phyloP scores from a whole-genome alignment of 1,140 invertebrate genomes.

The Geopemphigus sp. region DNA sequence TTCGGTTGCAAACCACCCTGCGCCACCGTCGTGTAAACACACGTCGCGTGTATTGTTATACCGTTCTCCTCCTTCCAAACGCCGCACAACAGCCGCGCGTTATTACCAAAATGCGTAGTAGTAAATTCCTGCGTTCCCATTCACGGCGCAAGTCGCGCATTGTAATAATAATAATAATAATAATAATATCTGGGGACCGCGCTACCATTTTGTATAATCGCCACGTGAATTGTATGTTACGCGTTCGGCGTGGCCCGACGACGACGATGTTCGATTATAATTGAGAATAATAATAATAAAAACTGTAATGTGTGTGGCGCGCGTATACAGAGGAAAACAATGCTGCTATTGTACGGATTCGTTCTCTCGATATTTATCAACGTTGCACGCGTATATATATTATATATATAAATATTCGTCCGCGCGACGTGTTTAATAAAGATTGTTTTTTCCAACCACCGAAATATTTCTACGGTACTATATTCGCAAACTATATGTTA shows the following conservation, averaged over 20 bases:
- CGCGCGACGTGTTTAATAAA: no score
- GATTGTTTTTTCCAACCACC: no score
- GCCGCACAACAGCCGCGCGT: not conserved
- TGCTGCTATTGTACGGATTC: conserved; percentile 27
- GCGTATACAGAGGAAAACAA: conserved; percentile 10
- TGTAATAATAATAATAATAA: not conserved
- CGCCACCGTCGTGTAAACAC: no score
- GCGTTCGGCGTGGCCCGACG: not conserved
- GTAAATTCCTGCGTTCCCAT: not conserved
- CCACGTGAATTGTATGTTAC: conserved; percentile 4
- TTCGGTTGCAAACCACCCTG: not conserved
- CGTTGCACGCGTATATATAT: not conserved
- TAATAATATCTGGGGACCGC: not conserved
- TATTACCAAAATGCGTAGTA: conserved; percentile 5
- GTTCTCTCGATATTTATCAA: not conserved
- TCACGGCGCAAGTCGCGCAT: not conserved
- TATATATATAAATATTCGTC: no score
- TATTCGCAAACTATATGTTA: no score
- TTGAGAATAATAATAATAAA: conserved; percentile 3
- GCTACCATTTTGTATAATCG: not conserved
- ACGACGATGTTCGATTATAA: not conserved
- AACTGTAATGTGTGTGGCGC: not conserved
- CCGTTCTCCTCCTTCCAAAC: not conserved
- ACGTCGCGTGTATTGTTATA: not conserved
- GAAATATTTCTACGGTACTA: no score